phyloP scores from a whole-genome alignment of 2,113 vertebrate genomes.

The Redunca redunca region DNA sequence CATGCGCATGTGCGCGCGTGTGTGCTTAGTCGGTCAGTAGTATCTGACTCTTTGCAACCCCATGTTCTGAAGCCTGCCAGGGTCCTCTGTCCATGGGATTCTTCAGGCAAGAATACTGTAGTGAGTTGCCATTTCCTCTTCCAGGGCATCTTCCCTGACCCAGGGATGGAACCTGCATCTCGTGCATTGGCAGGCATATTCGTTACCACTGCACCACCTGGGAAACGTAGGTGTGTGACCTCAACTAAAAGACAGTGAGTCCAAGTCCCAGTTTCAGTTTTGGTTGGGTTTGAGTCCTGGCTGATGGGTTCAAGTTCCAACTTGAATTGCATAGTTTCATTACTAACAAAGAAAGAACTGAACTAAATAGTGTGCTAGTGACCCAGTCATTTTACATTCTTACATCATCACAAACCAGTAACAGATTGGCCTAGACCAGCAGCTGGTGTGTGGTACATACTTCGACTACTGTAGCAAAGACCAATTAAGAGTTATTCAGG shows the following conservation, averaged over 20 bases:
- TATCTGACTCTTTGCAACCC: too few species aligned
- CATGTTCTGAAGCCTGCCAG: neutral
- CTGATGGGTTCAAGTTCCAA: neutral
- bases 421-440: neutral
- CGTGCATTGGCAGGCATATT: too few species aligned
- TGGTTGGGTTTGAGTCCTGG: neutral
- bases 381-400: neutral
- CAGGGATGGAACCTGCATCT: too few species aligned
- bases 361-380: neutral
- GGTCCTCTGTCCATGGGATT: neutral
- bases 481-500: neutral
- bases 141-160: too few species aligned
- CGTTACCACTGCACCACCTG: too few species aligned
- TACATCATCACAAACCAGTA: neutral
- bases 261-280: neutral
- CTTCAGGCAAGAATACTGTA: too few species aligned
- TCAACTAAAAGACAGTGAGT: neutral
- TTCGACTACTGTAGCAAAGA: neutral
- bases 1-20: accelerated
- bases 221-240: neutral
- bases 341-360: neutral
- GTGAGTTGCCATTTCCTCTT: neutral
- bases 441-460: neutral
- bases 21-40: too few species aligned
- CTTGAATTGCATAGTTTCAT: neutral